Evolutionary conservation across 1,140 invertebrate species (phyloP), one percentile per base, ranked within the genome.

Genomic region (Zophobas morio): DNA sequence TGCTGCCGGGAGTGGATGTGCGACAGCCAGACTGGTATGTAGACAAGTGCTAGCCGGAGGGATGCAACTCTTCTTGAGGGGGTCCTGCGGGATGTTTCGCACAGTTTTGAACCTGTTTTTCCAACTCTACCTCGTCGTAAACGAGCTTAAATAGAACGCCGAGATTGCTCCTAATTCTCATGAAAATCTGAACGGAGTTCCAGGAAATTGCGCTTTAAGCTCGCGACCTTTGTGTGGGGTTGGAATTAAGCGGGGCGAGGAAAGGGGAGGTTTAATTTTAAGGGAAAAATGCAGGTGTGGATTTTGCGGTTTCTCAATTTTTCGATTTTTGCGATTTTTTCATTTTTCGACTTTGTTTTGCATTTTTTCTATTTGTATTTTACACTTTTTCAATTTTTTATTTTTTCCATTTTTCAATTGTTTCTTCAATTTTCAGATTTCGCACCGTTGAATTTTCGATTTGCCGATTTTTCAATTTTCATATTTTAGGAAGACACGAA

Each of bases 1-100:
- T 94, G 93, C 83, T 94, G 93, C 83, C 87, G 91, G 74, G 91
- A 94, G 85, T 94, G 93, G 93, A 90, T 92, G 82, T 94, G 93
- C 85, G 91, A 91, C 83, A 89, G 88, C 79, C 88, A 89, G 81
- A 87, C 88, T 86, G 89, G 90, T 82, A 78, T 36, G 74, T 60
- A 42, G 6, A 73, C 4, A n/a, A 4, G 35, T 1, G 5, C 42
- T 42, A 72, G 35, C 47, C n/a, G 47, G 53, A 72, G 6, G 20
- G 20, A 20, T 20, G 20, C 20, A 20, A 20, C 20, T 20, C 20
- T 20, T 20, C 20, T 20, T 20, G 20, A 20, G 20, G 20, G 20
- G 20, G 0, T 54, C 20, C 33, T 4, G 6, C 53, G 53, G 32
- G 35, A 54, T 34, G 33, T 54, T 53, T 4, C 33, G 53, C 53